Evolutionary conservation across 2,797 vertebrate species (phyloP).

Genomic region (Epinephelus awoara): DNA sequence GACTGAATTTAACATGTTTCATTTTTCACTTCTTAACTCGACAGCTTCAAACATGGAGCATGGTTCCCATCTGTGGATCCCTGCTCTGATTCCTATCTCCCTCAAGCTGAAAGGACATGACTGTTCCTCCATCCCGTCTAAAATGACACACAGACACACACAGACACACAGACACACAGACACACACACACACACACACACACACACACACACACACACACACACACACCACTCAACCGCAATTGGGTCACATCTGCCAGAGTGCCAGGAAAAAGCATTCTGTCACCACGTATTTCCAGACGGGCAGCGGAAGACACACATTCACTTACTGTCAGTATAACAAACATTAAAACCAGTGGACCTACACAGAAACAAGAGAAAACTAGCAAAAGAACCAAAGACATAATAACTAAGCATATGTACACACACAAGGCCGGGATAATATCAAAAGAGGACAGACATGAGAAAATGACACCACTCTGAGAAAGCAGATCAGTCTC

Average conservation of each 20-base stretch:
- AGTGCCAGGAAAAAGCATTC: conserved; percentile 47
- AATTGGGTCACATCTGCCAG: conserved; percentile 68
- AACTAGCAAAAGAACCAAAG: background rate
- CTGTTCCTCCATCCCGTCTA: conserved; percentile 21
- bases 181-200: conserved; percentile 1
- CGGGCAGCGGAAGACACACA: conserved; percentile 19
- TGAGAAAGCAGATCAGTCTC: conserved; percentile 19
- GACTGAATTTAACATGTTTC: background rate
- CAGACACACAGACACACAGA: too few relatives aligned
- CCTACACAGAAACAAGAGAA: background rate
- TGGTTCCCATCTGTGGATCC: conserved; percentile 7
- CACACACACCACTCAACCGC: conserved; percentile 15
- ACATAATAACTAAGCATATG: background rate
- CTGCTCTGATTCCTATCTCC: conserved; percentile 15
- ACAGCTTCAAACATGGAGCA: conserved; percentile 2
- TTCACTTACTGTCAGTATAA: conserved; percentile 13
- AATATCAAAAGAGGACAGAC: background rate
- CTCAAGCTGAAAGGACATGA: conserved; percentile 25
- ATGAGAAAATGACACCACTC: background rate
- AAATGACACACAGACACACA: conserved; percentile 30
- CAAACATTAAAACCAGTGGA: background rate
- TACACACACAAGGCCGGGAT: background rate
- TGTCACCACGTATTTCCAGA: conserved; percentile 44
- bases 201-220: conserved; percentile 1
- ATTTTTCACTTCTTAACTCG: background rate